Evolutionary conservation across 2,797 vertebrate species (phyloP), one percentile per base, ranked within the genome.

Genomic region (Chanos chanos): DNA sequence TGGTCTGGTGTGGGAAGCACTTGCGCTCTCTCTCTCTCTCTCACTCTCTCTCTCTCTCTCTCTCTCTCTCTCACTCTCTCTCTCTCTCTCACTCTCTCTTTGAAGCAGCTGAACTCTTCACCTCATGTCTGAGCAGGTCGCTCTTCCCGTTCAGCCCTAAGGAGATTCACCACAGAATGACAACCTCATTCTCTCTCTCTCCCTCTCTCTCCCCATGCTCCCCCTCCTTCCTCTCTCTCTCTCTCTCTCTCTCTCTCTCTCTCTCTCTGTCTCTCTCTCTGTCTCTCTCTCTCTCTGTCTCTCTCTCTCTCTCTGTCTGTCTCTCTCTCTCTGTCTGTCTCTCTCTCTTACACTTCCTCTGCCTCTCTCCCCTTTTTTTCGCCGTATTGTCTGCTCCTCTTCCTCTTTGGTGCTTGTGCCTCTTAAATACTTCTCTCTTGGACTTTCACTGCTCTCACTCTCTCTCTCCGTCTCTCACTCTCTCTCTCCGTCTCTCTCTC

Each of bases 31-130:
- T 64, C 51, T 41, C 1, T 6, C 55, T 28, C 40, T 31, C 45
- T 18, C 28, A 25, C 40, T 61, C 21, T 2, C 15, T 15, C 27
- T 24, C 40, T 60, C 30, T 37, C 43, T 79, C 82, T 62, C 60
- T 89, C 89, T 88, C 33, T 54, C 41, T 45, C 24, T 64, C 51
- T 41, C 1, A 6, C 55, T 28, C 40, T 31, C 45, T 18, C 28
- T 25, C 40, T 61, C 21, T 2, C 15, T 15, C 27, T 24, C 40
- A 60, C 30, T 37, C 43, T 79, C 82, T 62, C 60, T 89, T 89
- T 88, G 88, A 89, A 88, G 88, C 82, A 66, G 68, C 71, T 89
- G 87, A 90, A 89, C 88, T 90, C 77, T 85, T 89, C 86, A 89
- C 86, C 88, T 80, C 77, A n/a, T 81, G 86, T 86, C 82, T 86